Evolutionary conservation across 2,113 vertebrate species (phyloP), one percentile per base, ranked within the genome.

Genomic region (Nibea coibor): DNA sequence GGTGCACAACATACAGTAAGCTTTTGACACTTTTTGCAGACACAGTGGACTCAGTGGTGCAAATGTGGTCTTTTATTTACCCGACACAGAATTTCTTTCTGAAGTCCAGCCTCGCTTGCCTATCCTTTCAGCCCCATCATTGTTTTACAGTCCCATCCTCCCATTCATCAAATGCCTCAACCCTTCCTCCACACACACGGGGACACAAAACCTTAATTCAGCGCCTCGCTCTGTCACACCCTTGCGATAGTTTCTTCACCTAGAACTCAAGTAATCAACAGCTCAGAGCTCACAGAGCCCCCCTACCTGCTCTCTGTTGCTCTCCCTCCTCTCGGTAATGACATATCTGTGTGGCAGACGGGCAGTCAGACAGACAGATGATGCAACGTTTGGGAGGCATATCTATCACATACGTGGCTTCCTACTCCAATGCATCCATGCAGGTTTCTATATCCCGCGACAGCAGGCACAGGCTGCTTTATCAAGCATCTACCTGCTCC

Each of bases 241-340:
- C 50, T n/a, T 19, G 86, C 88, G 86, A 65, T 65, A 88, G 45
- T 83, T 91, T 84, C 75, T 64, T 75, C 84, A 88, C 86, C 72
- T 78, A 56, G 15, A 76, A 43, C 64, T 74, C 50, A 84, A 86
- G 78, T 43, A 72, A 88, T 90, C 74, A 82, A 70, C 81, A 69
- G 43, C 75, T 69, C 61, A 39, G 73, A n/a, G 1, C 53, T 9
- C 53, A 70, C 35, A 26, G 66, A 31, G 16, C 65, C 72, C 48
- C 43, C 63, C 22, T 42, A 24, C n/a, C 69, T 66, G 43, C 77
- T 57, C 47, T 42, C 51, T 47, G 61, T 17, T 35, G 51, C 65
- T 39, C 35, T 48, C 28, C 22, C 26, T 71, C 58, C 35, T 58
- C 47, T 75, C 58, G 16, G 54, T 73, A 78, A 75, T 65, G 79